A percentile compares a stretch with the other conserved stretches of the same genome.
Evolutionary conservation across 2,888 invertebrate genomes (phyloP).

Genomic region (Diadegma fenestrale): DNA sequence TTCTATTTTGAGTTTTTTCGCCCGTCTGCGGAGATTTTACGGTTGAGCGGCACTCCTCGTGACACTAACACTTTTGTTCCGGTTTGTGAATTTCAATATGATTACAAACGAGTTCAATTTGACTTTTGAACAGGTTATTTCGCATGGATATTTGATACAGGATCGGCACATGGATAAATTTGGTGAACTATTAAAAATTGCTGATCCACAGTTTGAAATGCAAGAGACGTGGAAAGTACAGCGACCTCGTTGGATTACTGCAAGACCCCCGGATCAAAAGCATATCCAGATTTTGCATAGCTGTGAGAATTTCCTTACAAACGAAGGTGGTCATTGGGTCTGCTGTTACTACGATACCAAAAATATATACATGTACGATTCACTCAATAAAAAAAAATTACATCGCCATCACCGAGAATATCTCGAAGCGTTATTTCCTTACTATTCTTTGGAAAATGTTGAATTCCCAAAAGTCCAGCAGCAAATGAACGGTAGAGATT

Average conservation of each 20-base stretch:
- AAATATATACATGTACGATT: constrained; percentile 60
- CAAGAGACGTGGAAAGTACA: constrained; percentile 38
- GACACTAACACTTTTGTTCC: no score
- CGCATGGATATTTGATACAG: constrained; percentile 36
- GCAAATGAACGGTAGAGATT: no score
- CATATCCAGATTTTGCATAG: constrained; percentile 51
- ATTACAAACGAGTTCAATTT: constrained; percentile 8
- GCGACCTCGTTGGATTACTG: constrained; percentile 21
- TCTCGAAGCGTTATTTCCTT: constrained; percentile 49
- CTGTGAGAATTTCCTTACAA: constrained; percentile 40
- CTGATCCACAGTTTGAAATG: constrained; percentile 35
- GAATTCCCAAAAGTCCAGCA: constrained; percentile 53
- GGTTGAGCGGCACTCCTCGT: no score
- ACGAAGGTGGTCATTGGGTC: constrained; percentile 54
- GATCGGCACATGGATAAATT: constrained; percentile 43
- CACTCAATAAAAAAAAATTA: constrained; percentile 45
- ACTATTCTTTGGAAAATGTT: constrained; percentile 13
- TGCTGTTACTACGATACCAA: constrained; percentile 51
- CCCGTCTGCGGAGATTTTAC: no score
- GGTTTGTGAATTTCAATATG: no score
- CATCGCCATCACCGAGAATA: constrained; percentile 43
- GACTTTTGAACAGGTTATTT: no score
- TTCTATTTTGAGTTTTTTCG: no score
- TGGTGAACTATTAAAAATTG: constrained; percentile 16
- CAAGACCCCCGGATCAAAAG: no score